Evolutionary conservation across 2,888 invertebrate genomes (phyloP), one percentile per base, ranked within the genome.

Genomic region (Limnephilus marmoratus): DNA sequence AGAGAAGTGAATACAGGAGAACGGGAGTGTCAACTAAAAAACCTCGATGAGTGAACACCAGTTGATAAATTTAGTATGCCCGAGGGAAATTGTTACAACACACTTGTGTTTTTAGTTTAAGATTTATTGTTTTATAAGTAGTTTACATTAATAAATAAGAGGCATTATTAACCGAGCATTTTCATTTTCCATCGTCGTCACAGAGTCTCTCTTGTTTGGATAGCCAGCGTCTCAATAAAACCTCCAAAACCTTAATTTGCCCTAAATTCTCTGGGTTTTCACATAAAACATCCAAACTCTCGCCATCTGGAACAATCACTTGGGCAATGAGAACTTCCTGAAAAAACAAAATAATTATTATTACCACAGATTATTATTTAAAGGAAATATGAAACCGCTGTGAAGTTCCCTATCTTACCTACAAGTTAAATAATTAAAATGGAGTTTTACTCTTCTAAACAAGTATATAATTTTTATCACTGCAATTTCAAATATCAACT

Each of bases 1-100:
- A 98, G 94, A 96, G 99, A 94, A 97, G 97, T 94, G 98, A 98
- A 95, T 99, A 97, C 94, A 97, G 99, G 94, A 96, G 96, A 94
- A 98, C 98, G 86, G 99, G 99, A 3, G 96, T 98, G 90, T 96
- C 96, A 89, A 96, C 97, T 94, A 97, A 97, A 93, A 53, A 18
- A 68, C 18, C 53, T 18, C 53, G 53, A 68, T 68, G 53, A 68
- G 5, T 24, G 53, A 80, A 53, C 11, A 90, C 24, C 18, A 82
- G 87, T 81, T 88, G 53, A 91, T 53, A 85, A 85, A 37, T 45
- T 45, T 45, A 45, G 45, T 29, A 12, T n/a, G n/a, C 31, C 29
- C 18, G 45, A 49, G 31, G 13, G n/a, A 87, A 31, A 29, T 31
- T 87, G n/a, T 49, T 45, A 87, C 24, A 83, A 34, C 53, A 83